A percentile compares a stretch with the other conserved stretches of the same genome.
Evolutionary conservation across 2,888 invertebrate species (phyloP).

Genomic region (Hypena proboscidalis): DNA sequence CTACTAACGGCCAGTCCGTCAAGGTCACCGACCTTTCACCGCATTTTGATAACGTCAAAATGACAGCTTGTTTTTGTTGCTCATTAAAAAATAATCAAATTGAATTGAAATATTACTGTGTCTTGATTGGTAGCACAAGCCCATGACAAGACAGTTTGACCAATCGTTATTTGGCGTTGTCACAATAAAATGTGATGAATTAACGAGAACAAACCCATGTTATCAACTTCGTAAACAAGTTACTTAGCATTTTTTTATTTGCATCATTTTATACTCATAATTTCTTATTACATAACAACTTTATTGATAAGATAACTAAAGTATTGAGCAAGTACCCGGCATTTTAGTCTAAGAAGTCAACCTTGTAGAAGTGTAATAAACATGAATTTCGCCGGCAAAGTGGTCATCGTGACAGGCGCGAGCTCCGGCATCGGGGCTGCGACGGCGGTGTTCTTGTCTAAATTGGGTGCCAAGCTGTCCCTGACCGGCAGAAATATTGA

Average conservation of each 20-base stretch:
- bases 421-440: slow-evolving; percentile 95
- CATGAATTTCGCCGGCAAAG: slow-evolving; percentile 89
- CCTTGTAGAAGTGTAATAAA: slow-evolving; percentile 18
- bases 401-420: slow-evolving; percentile 91
- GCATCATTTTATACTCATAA: slow-evolving; percentile 8
- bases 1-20: too few species aligned
- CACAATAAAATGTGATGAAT: too few species aligned
- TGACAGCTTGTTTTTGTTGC: not conserved
- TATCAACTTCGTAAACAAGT: slow-evolving; percentile 16
- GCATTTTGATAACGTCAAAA: not conserved
- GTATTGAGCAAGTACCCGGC: slow-evolving; percentile 1
- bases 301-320: slow-evolving; percentile 43
- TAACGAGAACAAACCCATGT: not conserved
- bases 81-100: too few species aligned
- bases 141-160: not conserved
- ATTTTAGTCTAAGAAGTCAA: slow-evolving; percentile 2
- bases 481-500: slow-evolving; percentile 88
- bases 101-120: too few species aligned
- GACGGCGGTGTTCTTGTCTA: slow-evolving; percentile 91
- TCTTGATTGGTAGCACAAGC: too few species aligned
- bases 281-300: slow-evolving; percentile 37
- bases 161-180: not conserved
- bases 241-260: too few species aligned
- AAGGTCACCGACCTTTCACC: not conserved
- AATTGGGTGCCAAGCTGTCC: slow-evolving; percentile 90